Evolutionary conservation across 2,797 vertebrate species (phyloP), one percentile per base, ranked within the genome.

Genomic region (Tapera naevia): DNA sequence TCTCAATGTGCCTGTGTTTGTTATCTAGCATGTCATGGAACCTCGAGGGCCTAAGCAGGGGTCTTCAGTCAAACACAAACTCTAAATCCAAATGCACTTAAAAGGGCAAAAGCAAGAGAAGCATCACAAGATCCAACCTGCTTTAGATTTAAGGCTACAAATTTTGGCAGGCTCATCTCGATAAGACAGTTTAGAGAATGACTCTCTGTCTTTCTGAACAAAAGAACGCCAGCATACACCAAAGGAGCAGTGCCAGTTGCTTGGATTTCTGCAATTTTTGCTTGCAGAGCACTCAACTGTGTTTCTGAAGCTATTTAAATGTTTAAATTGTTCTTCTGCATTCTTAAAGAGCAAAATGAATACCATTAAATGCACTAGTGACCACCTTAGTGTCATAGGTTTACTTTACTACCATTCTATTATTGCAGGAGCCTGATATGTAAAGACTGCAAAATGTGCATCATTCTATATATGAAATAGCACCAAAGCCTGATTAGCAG

Each of bases 221-320:
- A 43, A 66, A 54, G 5, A 89, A 85, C 9, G 37, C 28, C 11
- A 71, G 48, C 14, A 41, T 3, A 16, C 66, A 80, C 28, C 33
- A 35, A 48, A 86, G 28, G 3, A 92, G 25, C 22, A 45, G 6
- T 9, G 10, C 54, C 46, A 58, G 27, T 13, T 80, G 32, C 67
- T 67, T 37, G 10, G 4, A 57, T 74, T 81, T 66, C 45, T 53
- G 33, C 30, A 46, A 33, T 21, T 60, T 73, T 50, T 91, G 33
- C 37, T 72, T 65, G 45, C 46, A 82, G 13, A 10, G 23, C 51
- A 87, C 0, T 0, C 56, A 60, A 24, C 13, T 11, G n/a, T n/a
- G 23, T 53, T 92, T 60, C 72, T 62, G 53, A 82, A 80, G 61
- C 64, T 39, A 80, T 80, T 82, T 85, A 84, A 5, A 70, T 66